Base-by-base conservation (phyloP, 53 echinoderm and acorn worm species). In the Henricia sp. region DNA sequence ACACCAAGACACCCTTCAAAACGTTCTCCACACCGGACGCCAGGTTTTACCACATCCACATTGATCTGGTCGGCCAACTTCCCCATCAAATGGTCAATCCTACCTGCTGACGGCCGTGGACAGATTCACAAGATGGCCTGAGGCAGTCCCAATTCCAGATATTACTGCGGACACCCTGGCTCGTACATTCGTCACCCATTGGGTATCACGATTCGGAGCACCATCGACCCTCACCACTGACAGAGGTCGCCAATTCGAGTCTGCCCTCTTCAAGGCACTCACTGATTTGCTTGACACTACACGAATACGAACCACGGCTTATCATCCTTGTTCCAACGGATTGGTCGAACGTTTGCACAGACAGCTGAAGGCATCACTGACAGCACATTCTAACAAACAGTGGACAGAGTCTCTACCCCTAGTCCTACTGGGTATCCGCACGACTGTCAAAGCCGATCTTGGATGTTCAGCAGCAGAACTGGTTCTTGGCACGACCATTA, bases 141-240 rank as follows among this genome's bases (percentile, higher is more conserved):
- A 63, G 63, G 63, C 63, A 5, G 21, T 63, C 3, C 63, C 63
- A 4, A 63, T 63, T 62, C 30, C 28, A 8, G 28, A 66, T 38
- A 35, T 35, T 16, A 55, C 55, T 55, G 55, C 55, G 4, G 55
- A 55, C 4, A 55, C 55, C 23, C n/a, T 55, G 10, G 55, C 55
- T 24, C 10, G 23, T 12, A 17, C 55, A n/a, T 55, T 55, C 55
- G 10, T 55, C 19, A 55, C 10, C 55, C 10, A 55, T 17, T 71
- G 84, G 84, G 71, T 84, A 4, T 2, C 85, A 21, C 60, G 64
- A 14, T 85, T 67, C 41, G 72, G 73, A 0, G 72, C 43, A 37
- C 71, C 58, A n/a, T 70, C 84, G 12, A 84, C 71, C 19, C 70
- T 70, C 70, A 85, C 85, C 6, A 85, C 85, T 4, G 84, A 84